These are phyloP conservation scores for Zosterops hypoxanthus DNA, from an alignment of 2,113 vertebrate genomes.

Conservation along the genomic window DNA sequence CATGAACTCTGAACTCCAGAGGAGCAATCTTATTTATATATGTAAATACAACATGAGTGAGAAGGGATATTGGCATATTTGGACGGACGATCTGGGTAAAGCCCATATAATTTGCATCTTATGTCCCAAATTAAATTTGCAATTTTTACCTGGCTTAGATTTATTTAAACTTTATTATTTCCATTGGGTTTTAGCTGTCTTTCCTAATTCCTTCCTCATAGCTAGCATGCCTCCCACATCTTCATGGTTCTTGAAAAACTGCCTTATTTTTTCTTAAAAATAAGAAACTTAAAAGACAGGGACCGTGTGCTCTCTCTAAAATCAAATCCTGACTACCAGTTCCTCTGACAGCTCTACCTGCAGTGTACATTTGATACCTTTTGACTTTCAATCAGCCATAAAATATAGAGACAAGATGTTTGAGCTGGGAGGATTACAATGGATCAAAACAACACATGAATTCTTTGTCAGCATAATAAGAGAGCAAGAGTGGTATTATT, in stretches of 20 bases:
- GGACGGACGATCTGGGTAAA: not conserved
- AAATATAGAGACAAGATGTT: not conserved
- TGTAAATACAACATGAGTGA: not conserved
- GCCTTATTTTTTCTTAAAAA: not conserved
- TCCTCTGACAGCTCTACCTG: constrained; percentile 6
- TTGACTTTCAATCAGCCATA: not conserved
- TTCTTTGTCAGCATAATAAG: not conserved
- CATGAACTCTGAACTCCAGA: not conserved
- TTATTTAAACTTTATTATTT: not conserved
- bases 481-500: not conserved
- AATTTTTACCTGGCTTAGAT: not conserved
- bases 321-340: not conserved
- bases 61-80: not conserved
- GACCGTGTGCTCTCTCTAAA: not conserved
- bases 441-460: not conserved
- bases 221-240: not conserved
- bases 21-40: not conserved
- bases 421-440: not conserved
- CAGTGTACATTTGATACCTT: not conserved
- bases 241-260: not conserved
- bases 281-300: not conserved
- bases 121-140: not conserved
- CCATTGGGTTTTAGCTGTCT: not conserved
- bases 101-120: not conserved
- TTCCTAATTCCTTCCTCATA: not conserved